Evolutionary conservation across 37 sponge, comb jelly and placozoan genomes (phyloP).

Genomic region (Crambe crambe): DNA sequence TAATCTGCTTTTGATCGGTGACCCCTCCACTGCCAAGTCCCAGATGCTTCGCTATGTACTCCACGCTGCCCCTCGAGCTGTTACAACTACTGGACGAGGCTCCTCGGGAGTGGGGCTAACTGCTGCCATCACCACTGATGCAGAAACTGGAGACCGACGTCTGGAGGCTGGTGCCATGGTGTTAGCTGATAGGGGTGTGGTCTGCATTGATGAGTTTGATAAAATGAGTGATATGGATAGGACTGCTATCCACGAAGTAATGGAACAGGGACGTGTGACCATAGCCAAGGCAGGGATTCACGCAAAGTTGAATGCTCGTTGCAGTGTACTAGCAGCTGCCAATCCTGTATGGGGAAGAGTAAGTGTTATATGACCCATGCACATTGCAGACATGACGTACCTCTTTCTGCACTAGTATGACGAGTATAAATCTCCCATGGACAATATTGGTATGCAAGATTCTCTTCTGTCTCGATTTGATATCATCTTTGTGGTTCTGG

Average conservation of each 20-base stretch:
- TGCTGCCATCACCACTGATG: slow-evolving; percentile 97
- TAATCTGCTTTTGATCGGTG: slow-evolving; percentile 94
- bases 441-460: slow-evolving; percentile 99
- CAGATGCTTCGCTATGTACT: slow-evolving; percentile 95
- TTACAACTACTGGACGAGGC: slow-evolving; percentile 98
- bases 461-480: slow-evolving; percentile 97
- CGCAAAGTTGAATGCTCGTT: slow-evolving; percentile 96
- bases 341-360: slow-evolving; percentile 99
- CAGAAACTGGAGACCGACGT: slow-evolving; percentile 85
- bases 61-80: slow-evolving; percentile 91
- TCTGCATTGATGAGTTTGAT: slow-evolving; percentile 99
- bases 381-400: not conserved
- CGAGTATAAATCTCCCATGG: slow-evolving; percentile 99
- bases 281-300: slow-evolving; percentile 99
- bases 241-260: slow-evolving; percentile 99
- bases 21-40: slow-evolving; percentile 98
- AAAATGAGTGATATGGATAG: slow-evolving; percentile 99
- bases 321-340: slow-evolving; percentile 97
- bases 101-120: slow-evolving; percentile 98
- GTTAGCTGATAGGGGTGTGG: slow-evolving; percentile 97
- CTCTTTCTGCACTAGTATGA: slow-evolving; percentile 68
- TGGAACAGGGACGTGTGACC: slow-evolving; percentile 98
- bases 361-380: slow-evolving; percentile 16
- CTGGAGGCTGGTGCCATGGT: slow-evolving; percentile 99
- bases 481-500: slow-evolving; percentile 94